phyloP scores from a whole-genome alignment of 2,888 invertebrate species.

The Thysanoteuthis rhombus region DNA sequence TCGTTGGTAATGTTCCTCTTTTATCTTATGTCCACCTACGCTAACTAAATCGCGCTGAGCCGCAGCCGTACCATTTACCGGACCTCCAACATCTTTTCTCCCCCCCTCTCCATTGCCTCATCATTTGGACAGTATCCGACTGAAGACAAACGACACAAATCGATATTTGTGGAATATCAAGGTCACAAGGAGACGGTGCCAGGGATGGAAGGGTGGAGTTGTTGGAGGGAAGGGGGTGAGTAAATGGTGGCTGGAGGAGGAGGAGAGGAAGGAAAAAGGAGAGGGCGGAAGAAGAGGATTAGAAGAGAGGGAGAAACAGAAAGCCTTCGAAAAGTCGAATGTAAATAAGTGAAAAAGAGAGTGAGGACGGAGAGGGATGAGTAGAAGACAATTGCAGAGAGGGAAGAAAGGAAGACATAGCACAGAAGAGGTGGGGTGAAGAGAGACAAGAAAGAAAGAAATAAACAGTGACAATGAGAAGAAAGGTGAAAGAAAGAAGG shows the following conservation, averaged over 20 bases:
- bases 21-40: background rate
- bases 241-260: background rate
- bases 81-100: background rate
- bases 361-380: no score
- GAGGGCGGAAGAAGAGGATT: background rate
- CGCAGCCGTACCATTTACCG: background rate
- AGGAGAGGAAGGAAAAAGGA: background rate
- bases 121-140: slow-evolving; percentile 12
- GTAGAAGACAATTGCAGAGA: no score
- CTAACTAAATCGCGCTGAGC: background rate
- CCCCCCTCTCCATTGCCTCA: background rate
- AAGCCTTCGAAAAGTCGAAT: no score
- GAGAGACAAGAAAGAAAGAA: no score
- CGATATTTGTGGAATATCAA: background rate
- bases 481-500: no score
- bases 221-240: background rate
- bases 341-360: no score
- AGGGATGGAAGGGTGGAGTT: background rate
- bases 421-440: no score
- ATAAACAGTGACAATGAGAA: no score
- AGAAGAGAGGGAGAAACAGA: background rate
- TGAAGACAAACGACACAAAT: slow-evolving; percentile 12
- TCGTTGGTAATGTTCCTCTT: background rate
- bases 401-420: no score
- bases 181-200: background rate